Base-by-base conservation (phyloP, 1,140 invertebrate species). In the Amphibalanus amphitrite region DNA sequence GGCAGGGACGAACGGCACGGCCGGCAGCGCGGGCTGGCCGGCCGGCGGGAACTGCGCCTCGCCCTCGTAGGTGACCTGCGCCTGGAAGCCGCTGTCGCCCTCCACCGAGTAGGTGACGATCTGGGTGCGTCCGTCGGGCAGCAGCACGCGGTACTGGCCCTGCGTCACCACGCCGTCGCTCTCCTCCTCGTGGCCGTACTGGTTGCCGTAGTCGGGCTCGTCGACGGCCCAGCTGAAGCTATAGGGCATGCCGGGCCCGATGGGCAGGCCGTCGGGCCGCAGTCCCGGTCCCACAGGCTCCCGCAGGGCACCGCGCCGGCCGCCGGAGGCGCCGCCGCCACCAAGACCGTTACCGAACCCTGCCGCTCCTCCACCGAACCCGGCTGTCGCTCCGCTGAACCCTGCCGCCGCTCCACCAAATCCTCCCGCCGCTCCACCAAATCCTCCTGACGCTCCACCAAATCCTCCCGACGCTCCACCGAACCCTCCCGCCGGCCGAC, bases 121-220 rank as follows among this genome's bases (percentile, higher is more conserved):
- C 30, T 71, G 71, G 29, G 30, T 71, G 29, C 71, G 40, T 3
- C 59, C 47, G 67, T 71, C 71, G 26, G 71, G 71, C 28, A 71
- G 71, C 28, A 30, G 65, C 10, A 71, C 65, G 15, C 28, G 28
- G 71, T 71, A 71, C 67, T 40, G 26, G 23, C 71, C 71, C 70
- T 47, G 59, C 15, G 70, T 69, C 25, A 59, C 29, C 29, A 40
- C 74, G n/a, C 28, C 73, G 33, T 74, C 74, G 17, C 69, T 71
- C 29, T 30, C 28, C 67, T 74, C 74, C 67, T 71, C 25, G 29
- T 74, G 74, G 0, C 74, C 74, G 70, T 74, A 74, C 8, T 74
- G 38, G 70, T 74, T 74, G 64, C 71, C 59, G 15, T 69, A 73
- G 23, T n/a, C 71, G 25, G 69, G 69, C 38, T 73, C 73, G 30